A percentile compares a stretch with the other conserved stretches of the same genome.
Conservation (phyloP, 2,113 vertebrate species). For the Asarcornis scutulata region DNA sequence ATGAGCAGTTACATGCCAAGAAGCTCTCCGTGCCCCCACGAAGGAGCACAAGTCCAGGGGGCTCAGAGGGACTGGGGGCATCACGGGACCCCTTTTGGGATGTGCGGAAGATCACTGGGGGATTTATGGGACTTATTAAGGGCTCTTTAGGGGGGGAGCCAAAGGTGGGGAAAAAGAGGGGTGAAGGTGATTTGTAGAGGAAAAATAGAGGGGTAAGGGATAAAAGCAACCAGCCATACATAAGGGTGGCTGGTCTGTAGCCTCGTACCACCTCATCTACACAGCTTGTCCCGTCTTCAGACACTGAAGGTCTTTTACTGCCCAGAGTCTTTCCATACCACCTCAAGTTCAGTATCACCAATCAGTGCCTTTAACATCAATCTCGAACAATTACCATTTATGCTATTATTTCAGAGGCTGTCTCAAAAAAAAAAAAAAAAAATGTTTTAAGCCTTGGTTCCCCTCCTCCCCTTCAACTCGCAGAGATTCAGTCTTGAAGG, state of each 20-base stretch:
- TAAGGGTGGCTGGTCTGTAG: not conserved
- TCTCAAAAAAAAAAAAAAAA: not conserved
- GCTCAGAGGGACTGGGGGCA: fast-evolving
- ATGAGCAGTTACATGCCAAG: no score
- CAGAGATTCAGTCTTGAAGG: not conserved
- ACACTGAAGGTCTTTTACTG: not conserved
- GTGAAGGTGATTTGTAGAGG: not conserved
- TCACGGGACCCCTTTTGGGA: fast-evolving
- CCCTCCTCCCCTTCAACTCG: not conserved
- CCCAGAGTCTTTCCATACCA: not conserved
- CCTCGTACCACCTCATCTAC: not conserved
- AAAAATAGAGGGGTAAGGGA: not conserved
- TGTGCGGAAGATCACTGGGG: not conserved
- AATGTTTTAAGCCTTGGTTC: not conserved
- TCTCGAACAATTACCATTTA: not conserved
- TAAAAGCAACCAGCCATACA: not conserved
- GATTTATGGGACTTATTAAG: no score
- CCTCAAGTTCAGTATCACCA: not conserved
- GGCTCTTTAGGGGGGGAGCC: not conserved
- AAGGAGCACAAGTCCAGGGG: not conserved
- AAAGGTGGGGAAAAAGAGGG: not conserved
- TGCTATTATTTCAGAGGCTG: not conserved
- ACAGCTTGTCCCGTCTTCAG: not conserved
- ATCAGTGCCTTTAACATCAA: not conserved
- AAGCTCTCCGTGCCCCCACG: no score